Base-by-base conservation (phyloP, 1,140 invertebrate genomes). In the Triops cancriformis region DNA sequence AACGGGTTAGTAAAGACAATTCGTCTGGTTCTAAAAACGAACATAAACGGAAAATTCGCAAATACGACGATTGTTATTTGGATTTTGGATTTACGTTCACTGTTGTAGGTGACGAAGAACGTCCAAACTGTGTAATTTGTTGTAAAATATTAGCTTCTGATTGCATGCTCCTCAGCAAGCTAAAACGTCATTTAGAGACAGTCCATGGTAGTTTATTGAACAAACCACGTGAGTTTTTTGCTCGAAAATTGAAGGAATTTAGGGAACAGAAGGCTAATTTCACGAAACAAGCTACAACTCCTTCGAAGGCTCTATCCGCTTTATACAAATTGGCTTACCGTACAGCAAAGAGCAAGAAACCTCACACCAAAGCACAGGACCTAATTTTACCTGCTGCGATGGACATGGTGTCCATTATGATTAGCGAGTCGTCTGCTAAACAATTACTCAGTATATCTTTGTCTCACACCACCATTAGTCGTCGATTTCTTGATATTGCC, bases 341-440 rank as follows among this genome's bases (percentile, higher is more conserved):
- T 73, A 23, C 23, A 26, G 73, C 4, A 64, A 7, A 72, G n/a
- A n/a, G n/a, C n/a, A n/a, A n/a, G n/a, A n/a, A n/a, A n/a, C n/a
- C n/a, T n/a, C n/a, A n/a, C n/a, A n/a, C n/a, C n/a, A n/a, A n/a
- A n/a, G n/a, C n/a, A n/a, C n/a, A n/a, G n/a, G n/a, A n/a, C n/a
- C n/a, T n/a, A n/a, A n/a, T n/a, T n/a, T n/a, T n/a, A n/a, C n/a
- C n/a, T n/a, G n/a, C n/a, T n/a, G n/a, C n/a, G n/a, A n/a, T n/a
- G n/a, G n/a, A n/a, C n/a, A n/a, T n/a, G n/a, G n/a, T n/a, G n/a
- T n/a, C n/a, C n/a, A 79, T 77, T 79, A 79, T 76, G 78, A 76
- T 76, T 77, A 75, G 43, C 27, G 78, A 79, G 45, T 37, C 23
- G 72, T 45, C 41, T 79, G 75, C 41, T 64, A 77, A 79, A 76